A percentile compares a stretch with the other conserved stretches of the same genome.
Evolutionary conservation across 2,113 vertebrate species (phyloP).

Genomic region (Chaenocephalus aceratus): DNA sequence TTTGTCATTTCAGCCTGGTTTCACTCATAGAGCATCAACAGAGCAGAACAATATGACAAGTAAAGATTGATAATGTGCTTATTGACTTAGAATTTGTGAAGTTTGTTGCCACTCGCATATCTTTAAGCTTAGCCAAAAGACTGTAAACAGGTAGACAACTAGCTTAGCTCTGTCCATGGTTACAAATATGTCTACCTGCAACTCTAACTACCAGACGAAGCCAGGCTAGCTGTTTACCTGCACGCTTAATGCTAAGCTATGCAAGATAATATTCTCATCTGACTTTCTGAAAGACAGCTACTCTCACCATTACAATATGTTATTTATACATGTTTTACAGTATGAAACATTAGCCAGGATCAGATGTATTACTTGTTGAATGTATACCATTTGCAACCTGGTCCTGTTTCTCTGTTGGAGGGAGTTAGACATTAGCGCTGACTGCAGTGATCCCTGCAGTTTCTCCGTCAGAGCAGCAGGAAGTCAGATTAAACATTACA

Average conservation of each 20-base stretch:
- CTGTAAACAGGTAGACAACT: conserved; percentile 1
- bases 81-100: too few species aligned
- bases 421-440: conserved; percentile 76
- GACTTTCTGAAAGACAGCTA: not conserved
- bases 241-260: conserved; percentile 1
- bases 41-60: too few species aligned
- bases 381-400: not conserved
- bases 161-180: not conserved
- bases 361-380: not conserved
- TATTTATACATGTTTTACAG: not conserved
- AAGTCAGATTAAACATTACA: conserved; percentile 83
- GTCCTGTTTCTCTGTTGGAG: conserved; percentile 13
- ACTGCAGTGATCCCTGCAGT: conserved; percentile 54
- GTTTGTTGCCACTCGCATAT: too few species aligned
- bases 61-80: too few species aligned
- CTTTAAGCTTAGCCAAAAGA: not conserved
- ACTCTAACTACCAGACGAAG: not conserved
- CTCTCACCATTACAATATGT: not conserved
- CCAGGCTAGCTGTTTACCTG: not conserved
- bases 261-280: not conserved
- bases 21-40: too few species aligned
- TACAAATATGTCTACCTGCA: not conserved
- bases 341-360: not conserved
- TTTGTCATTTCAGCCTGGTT: too few species aligned
- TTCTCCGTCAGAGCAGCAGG: conserved; percentile 68